These are phyloP conservation scores for Melangyna quadrimaculata DNA, from an alignment of 2,888 invertebrate species.

Conservation along the genomic window DNA sequence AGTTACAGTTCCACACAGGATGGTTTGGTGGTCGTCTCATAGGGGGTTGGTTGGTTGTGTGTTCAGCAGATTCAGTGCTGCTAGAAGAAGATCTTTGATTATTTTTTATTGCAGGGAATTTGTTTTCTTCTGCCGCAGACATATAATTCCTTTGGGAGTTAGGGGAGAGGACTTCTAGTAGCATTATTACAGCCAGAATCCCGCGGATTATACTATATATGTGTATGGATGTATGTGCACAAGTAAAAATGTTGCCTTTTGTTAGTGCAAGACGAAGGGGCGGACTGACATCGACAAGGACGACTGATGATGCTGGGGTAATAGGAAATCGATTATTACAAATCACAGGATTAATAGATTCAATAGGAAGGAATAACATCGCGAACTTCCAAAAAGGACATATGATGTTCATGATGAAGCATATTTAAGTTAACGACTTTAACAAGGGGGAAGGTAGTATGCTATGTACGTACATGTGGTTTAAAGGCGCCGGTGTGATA, in stretches of 20 bases:
- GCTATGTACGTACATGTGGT: background rate
- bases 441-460: background rate
- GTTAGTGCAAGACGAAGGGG: constrained; percentile 15
- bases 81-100: constrained; percentile 66
- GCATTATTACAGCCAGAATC: constrained; percentile 32
- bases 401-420: constrained; percentile 61
- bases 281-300: background rate
- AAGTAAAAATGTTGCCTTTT: constrained; percentile 51
- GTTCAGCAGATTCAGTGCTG: constrained; percentile 5
- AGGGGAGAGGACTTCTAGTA: constrained; percentile 34
- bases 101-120: constrained; percentile 69
- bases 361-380: constrained; percentile 58
- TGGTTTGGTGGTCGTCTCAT: background rate
- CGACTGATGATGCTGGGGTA: constrained; percentile 29
- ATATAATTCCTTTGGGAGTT: constrained; percentile 49
- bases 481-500: background rate
- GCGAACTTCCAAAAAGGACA: constrained; percentile 33
- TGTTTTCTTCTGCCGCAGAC: constrained; percentile 66
- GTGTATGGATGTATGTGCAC: background rate
- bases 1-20: constrained; percentile 29
- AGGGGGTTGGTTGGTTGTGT: constrained; percentile 21
- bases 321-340: constrained; percentile 71
- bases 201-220: constrained; percentile 57
- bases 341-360: constrained; percentile 68
- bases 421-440: constrained; percentile 62